phyloP scores from a whole-genome alignment of 2,113 vertebrate species.

The Romanogobio albipinnatus region DNA sequence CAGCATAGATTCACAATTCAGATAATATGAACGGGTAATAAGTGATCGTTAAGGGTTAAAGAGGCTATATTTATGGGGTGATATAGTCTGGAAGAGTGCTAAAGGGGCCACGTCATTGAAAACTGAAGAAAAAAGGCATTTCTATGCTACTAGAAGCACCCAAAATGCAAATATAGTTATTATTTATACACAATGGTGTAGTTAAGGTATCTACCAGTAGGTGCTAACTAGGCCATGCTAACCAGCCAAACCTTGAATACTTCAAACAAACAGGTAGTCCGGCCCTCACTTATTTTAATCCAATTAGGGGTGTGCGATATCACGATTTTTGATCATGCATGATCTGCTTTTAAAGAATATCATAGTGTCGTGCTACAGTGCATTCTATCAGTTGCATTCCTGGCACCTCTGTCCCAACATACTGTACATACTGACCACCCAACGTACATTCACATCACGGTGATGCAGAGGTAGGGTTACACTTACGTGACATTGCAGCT shows the following conservation, averaged over 20 bases:
- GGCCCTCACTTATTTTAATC: neutral
- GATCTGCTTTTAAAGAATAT: too few species aligned
- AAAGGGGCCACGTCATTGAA: neutral
- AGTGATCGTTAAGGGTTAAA: conserved; percentile 37
- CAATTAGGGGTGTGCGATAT: neutral
- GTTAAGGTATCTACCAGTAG: neutral
- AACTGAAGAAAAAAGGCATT: neutral
- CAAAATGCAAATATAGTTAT: too few species aligned
- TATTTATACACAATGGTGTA: neutral
- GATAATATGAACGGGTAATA: conserved; percentile 47
- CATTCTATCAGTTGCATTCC: too few species aligned
- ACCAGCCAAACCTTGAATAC: neutral
- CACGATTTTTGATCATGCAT: too few species aligned
- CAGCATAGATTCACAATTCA: conserved; percentile 36
- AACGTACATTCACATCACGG: too few species aligned
- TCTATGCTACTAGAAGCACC: neutral
- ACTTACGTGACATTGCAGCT: too few species aligned
- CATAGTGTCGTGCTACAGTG: too few species aligned
- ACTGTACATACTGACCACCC: too few species aligned
- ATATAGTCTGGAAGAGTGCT: conserved; percentile 19
- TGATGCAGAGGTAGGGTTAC: too few species aligned
- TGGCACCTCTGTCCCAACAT: too few species aligned
- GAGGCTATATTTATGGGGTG: conserved; percentile 8
- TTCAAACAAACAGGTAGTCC: neutral
- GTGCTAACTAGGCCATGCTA: neutral